A percentile compares a stretch with the other conserved stretches of the same genome.
Conservation (phyloP, 1,140 invertebrate species). For the Bombus soroeensis region DNA sequence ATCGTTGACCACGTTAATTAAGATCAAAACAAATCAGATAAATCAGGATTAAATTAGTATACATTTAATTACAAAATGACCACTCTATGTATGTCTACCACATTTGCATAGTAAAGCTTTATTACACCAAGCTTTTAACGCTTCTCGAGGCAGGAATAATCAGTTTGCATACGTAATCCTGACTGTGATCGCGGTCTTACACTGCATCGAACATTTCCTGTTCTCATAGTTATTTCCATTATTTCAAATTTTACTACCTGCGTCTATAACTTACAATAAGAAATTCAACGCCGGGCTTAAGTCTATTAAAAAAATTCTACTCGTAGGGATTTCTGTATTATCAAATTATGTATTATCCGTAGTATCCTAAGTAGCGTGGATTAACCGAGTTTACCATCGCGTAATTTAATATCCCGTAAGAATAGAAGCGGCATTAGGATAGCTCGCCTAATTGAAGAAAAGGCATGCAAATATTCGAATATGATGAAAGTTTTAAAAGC, state of each 20-base stretch:
- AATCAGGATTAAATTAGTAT: background rate
- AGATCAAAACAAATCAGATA: background rate
- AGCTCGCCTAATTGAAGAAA: background rate
- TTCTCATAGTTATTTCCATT: background rate
- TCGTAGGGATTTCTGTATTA: background rate
- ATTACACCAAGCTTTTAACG: background rate
- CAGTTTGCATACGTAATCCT: background rate
- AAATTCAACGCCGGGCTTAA: background rate
- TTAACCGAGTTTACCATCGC: background rate
- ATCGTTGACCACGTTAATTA: background rate
- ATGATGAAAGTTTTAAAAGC: background rate
- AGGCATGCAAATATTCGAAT: background rate
- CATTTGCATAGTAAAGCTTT: background rate
- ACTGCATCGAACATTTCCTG: no score
- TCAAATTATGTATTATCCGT: no score
- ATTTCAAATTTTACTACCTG: background rate
- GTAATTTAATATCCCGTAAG: background rate
- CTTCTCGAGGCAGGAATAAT: background rate
- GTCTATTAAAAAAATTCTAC: background rate
- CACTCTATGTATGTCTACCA: background rate
- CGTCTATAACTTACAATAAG: no score
- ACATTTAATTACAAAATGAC: background rate
- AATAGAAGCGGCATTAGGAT: background rate
- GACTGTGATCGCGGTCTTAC: background rate
- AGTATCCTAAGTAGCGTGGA: background rate